A percentile compares a stretch with the other conserved stretches of the same genome.
Evolutionary conservation across 2,888 invertebrate species (phyloP).

Genomic region (Galerucella nymphaeae): DNA sequence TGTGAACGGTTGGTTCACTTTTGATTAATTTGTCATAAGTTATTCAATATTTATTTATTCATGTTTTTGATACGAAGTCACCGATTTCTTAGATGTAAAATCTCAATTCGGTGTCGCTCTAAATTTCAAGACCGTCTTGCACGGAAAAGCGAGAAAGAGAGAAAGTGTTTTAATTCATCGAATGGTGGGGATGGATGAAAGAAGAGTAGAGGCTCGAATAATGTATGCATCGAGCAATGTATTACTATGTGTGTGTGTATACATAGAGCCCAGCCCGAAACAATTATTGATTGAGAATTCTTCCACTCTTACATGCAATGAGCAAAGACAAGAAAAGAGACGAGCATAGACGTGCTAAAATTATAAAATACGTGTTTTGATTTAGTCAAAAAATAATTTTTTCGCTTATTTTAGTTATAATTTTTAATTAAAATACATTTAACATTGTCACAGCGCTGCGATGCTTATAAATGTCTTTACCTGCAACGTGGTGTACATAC

Average conservation of each 20-base stretch:
- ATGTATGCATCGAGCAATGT: conserved; percentile 51
- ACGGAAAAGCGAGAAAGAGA: conserved; percentile 12
- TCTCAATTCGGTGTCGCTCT: background rate
- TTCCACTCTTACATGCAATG: conserved; percentile 66
- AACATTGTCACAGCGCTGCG: too few species aligned
- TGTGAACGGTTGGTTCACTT: too few species aligned
- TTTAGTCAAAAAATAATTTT: too few species aligned
- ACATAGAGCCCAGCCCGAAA: conserved; percentile 66
- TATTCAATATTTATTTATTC: too few species aligned
- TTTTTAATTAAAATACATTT: too few species aligned
- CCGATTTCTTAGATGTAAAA: conserved; percentile 7
- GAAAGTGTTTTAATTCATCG: conserved; percentile 36
- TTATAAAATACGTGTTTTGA: too few species aligned
- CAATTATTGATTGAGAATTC: conserved; percentile 79
- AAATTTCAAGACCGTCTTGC: conserved; percentile 1
- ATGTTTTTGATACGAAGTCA: too few species aligned
- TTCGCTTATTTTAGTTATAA: too few species aligned
- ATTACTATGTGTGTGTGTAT: conserved; percentile 49
- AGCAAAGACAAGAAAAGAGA: conserved; percentile 58
- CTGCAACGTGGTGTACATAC: too few species aligned
- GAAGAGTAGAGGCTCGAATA: conserved; percentile 39
- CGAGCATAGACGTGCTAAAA: conserved; percentile 13
- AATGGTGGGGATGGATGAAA: conserved; percentile 36
- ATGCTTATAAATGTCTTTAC: too few species aligned
- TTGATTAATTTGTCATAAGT: too few species aligned